These are phyloP conservation scores for Noturus placidus DNA, from an alignment of 2,113 vertebrate genomes.

Conservation along the genomic window DNA sequence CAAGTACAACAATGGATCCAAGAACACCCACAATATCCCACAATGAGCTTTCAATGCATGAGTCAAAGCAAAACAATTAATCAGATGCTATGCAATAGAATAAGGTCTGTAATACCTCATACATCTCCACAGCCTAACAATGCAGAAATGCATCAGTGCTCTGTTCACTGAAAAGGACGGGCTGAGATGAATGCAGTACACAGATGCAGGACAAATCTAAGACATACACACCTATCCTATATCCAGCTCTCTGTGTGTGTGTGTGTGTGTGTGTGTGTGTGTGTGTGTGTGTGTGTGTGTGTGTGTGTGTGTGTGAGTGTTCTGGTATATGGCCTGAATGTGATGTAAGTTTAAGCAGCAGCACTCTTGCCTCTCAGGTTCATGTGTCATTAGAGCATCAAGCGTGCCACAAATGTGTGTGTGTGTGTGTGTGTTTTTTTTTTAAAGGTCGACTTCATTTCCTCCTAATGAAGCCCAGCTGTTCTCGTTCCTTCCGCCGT, in stretches of 20 bases:
- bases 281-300: not conserved
- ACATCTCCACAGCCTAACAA: conserved; percentile 36
- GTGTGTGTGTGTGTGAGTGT: not conserved
- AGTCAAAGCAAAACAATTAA: conserved; percentile 45
- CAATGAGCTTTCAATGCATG: conserved; percentile 25
- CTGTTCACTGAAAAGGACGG: not conserved
- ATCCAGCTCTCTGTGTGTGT: not conserved
- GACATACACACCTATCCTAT: not conserved
- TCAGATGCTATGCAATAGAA: conserved; percentile 35
- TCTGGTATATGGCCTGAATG: conserved; percentile 8
- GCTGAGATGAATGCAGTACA: not conserved
- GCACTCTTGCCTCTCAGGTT: conserved; percentile 21
- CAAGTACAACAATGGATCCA: conserved; percentile 38
- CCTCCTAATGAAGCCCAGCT: conserved; percentile 62
- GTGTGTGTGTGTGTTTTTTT: conserved; percentile 25
- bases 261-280: not conserved
- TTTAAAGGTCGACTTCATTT: conserved; percentile 57
- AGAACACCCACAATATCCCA: conserved; percentile 44
- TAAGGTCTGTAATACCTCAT: conserved; percentile 28
- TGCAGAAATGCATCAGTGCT: conserved; percentile 33
- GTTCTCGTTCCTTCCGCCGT: conserved; percentile 52
- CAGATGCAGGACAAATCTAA: not conserved
- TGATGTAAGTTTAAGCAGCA: conserved; percentile 9
- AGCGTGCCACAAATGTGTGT: conserved; percentile 16
- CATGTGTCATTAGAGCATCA: conserved; percentile 35